Percentiles rank a stretch among this genome's conserved stretches.
These are phyloP conservation scores for Aphrocallistes beatrix DNA, from an alignment of 37 sponge, comb jelly and placozoan species.

Conservation along the genomic window DNA sequence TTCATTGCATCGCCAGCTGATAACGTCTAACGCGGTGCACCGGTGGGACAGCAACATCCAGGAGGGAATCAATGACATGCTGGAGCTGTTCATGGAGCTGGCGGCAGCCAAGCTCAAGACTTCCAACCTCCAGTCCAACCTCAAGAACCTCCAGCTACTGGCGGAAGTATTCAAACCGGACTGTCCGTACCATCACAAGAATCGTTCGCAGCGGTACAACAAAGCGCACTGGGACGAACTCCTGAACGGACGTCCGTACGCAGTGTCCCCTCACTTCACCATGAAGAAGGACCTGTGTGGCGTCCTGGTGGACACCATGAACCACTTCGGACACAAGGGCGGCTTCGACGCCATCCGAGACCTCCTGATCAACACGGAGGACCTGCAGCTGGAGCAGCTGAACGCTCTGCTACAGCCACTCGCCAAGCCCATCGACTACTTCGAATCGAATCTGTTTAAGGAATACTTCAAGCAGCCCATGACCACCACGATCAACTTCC, in stretches of 20 bases:
- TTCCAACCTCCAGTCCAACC: neutral
- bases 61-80: conserved; percentile 76
- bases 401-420: conserved; percentile 61
- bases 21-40: conserved; percentile 69
- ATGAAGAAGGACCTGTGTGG: conserved; percentile 49
- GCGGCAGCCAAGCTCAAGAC: conserved; percentile 51
- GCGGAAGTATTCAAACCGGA: neutral
- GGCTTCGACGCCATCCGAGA: conserved; percentile 48
- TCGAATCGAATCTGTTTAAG: conserved; percentile 53
- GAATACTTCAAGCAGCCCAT: conserved; percentile 26
- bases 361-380: conserved; percentile 35
- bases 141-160: neutral
- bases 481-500: conserved; percentile 27
- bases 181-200: conserved; percentile 2
- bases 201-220: neutral
- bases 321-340: conserved; percentile 69
- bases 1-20: too few species aligned
- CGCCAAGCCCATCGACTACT: conserved; percentile 58
- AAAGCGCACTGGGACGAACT: conserved; percentile 19
- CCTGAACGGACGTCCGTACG: conserved; percentile 20
- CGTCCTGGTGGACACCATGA: conserved; percentile 69
- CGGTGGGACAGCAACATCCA: conserved; percentile 73
- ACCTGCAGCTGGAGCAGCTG: conserved; percentile 47
- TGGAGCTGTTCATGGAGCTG: conserved; percentile 53
- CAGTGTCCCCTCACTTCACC: conserved; percentile 20